Evolutionary conservation across 2,797 vertebrate species (phyloP), one percentile per base, ranked within the genome.

Genomic region (Botia kubotai): DNA sequence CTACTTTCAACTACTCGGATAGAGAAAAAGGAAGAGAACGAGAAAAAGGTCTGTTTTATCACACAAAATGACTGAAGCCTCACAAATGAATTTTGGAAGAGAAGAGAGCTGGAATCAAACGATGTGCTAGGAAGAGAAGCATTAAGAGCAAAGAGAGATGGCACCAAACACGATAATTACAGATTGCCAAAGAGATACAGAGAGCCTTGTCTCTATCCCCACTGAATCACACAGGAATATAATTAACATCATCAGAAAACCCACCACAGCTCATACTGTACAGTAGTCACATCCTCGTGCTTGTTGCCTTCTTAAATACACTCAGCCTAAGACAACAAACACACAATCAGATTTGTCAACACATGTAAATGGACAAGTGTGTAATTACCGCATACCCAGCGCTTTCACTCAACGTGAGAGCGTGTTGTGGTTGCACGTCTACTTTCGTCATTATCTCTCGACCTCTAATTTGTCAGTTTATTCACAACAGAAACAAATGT

Each of bases 381-480:
- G 75, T 75, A 81, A 83, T 83, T 81, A 86, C 53, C 13, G 23
- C 16, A 13, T 5, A 11, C 2, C 58, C 70, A 33, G 71, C 52
- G 69, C 46, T 74, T 53, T 50, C 43, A 80, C 26, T 83, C 80
- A 72, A 23, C 14, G 36, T 52, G 60, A 50, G 69, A 65, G 58
- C 69, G 43, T 72, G 76, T 71, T 78, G 70, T 78, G 67, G 76
- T 78, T 78, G 76, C 67, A 62, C 76, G 17, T 78, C 72, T 68
- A 57, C 75, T 65, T 36, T 12, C 29, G 50, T 57, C 48, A 84
- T 84, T 80, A 80, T 82, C 76, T 82, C 72, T 10, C 36, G 67
- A 68, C 57, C 66, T 70, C 67, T 62, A 68, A 83, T 79, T 68
- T 83, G 75, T 83, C 62, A 46, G 53, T 82, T 82, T 76, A 82